Evolutionary conservation across 30 jellyfish, hydroid and myxozoan species (phyloP).

Genomic region (Aurelia coerulea): DNA sequence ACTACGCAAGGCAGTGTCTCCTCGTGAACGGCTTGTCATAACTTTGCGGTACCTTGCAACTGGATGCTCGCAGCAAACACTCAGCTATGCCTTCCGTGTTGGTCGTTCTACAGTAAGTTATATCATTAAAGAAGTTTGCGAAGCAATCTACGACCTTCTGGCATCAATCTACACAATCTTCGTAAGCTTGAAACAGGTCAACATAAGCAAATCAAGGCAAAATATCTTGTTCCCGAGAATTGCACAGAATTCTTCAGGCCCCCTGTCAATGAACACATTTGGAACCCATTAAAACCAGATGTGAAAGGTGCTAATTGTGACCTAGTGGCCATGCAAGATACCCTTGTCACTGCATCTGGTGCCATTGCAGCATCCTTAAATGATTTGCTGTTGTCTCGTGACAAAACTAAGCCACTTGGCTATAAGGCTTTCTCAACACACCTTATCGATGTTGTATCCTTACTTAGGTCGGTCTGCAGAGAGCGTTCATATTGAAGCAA

Average conservation of each 20-base stretch:
- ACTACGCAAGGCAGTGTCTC: slow-evolving; percentile 47
- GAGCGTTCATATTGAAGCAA: no score
- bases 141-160: slow-evolving; percentile 41
- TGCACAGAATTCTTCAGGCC: no score
- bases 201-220: no score
- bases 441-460: slow-evolving; percentile 16
- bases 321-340: background rate
- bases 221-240: no score
- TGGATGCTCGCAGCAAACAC: slow-evolving; percentile 68
- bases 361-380: slow-evolving; percentile 22
- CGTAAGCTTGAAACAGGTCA: no score
- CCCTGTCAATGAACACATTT: slow-evolving; percentile 8
- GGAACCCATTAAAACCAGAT: background rate
- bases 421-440: slow-evolving; percentile 8
- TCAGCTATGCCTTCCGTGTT: slow-evolving; percentile 56
- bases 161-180: slow-evolving; percentile 40
- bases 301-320: background rate
- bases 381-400: slow-evolving; percentile 6
- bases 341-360: background rate
- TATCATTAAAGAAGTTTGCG: slow-evolving; percentile 46
- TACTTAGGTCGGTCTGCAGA: slow-evolving; percentile 9
- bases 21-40: slow-evolving; percentile 50
- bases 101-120: slow-evolving; percentile 61
- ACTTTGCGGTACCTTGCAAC: slow-evolving; percentile 70
- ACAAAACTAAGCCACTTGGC: background rate